Evolutionary conservation across 2,888 invertebrate genomes (phyloP).

Genomic region (Patella pellucida): DNA sequence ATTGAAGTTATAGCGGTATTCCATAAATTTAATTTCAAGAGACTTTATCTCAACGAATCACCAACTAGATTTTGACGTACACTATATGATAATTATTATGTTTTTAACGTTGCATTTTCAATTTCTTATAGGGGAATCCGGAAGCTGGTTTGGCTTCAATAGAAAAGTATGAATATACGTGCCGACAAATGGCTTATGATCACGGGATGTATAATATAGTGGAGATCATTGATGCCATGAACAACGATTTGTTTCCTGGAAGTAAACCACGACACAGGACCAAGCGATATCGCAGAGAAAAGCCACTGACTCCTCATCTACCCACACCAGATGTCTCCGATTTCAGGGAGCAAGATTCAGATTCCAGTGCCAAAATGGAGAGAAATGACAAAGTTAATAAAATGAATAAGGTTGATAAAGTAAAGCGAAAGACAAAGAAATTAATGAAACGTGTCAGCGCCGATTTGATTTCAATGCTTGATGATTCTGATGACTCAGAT

Average conservation of each 20-base stretch:
- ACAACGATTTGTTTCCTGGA: slow-evolving; percentile 56
- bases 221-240: slow-evolving; percentile 63
- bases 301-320: slow-evolving; percentile 39
- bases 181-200: slow-evolving; percentile 68
- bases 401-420: not conserved
- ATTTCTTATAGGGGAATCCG: not conserved
- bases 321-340: slow-evolving; percentile 17
- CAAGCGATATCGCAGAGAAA: slow-evolving; percentile 45
- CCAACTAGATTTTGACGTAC: too few species aligned
- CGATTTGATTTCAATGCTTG: not conserved
- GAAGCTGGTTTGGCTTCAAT: slow-evolving; percentile 20
- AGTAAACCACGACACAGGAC: slow-evolving; percentile 46
- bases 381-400: not conserved
- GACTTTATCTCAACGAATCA: too few species aligned
- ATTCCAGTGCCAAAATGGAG: not conserved
- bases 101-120: too few species aligned
- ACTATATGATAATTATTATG: too few species aligned
- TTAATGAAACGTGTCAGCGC: not conserved
- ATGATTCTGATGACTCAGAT: not conserved
- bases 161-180: slow-evolving; percentile 48
- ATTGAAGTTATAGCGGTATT: too few species aligned
- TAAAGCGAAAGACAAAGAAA: not conserved
- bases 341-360: not conserved
- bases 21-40: too few species aligned
- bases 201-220: slow-evolving; percentile 56